Conservation (phyloP, 2,888 invertebrate genomes). For the Microctonus brassicae region DNA sequence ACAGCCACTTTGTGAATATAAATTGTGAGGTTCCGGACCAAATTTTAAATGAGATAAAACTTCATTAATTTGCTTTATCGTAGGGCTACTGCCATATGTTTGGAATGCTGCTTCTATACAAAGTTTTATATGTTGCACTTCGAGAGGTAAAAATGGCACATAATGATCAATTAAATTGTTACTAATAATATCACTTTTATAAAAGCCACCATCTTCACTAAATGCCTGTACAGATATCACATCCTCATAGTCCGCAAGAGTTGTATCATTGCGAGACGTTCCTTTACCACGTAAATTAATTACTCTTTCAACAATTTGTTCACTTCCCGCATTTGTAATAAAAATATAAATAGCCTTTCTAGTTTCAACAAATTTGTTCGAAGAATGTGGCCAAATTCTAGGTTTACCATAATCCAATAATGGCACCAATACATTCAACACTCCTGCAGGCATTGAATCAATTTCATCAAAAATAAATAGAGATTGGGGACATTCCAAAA, state of each 20-base stretch:
- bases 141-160: constrained; percentile 94
- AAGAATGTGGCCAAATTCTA: neutral
- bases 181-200: constrained; percentile 84
- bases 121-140: constrained; percentile 82
- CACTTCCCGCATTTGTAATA: constrained; percentile 93
- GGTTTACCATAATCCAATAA: constrained; percentile 81
- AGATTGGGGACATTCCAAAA: constrained; percentile 80
- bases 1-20: constrained; percentile 91
- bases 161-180: constrained; percentile 92
- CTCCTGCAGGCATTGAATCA: constrained; percentile 88
- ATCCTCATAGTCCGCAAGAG: constrained; percentile 80
- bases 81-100: constrained; percentile 45
- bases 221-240: constrained; percentile 79
- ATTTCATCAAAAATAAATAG: constrained; percentile 98
- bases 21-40: constrained; percentile 77
- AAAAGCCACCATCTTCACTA: constrained; percentile 84
- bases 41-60: constrained; percentile 79
- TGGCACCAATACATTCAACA: constrained; percentile 89
- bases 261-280: constrained; percentile 75
- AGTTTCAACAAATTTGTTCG: constrained; percentile 33
- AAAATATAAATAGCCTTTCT: constrained; percentile 88
- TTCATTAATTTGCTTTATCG: constrained; percentile 61
- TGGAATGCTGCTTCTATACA: constrained; percentile 81
- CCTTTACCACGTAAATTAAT: constrained; percentile 75
- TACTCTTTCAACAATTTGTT: constrained; percentile 76